Conservation (phyloP, 2,888 invertebrate species). For the Trypoxylon attenuatum region DNA sequence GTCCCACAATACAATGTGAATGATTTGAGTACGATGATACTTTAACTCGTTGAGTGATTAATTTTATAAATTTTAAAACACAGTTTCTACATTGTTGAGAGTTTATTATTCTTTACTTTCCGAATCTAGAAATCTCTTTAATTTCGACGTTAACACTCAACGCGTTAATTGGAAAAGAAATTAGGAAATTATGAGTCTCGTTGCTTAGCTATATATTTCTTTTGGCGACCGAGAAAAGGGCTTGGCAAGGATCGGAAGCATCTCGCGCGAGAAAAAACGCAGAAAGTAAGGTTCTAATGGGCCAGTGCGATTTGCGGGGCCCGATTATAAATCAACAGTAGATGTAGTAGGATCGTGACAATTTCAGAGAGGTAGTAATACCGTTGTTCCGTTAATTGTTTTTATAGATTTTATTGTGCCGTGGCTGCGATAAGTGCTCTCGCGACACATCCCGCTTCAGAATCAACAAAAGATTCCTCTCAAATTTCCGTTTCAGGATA, state of each 20-base stretch:
- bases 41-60: too few relatives aligned
- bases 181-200: too few relatives aligned
- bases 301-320: constrained; percentile 3
- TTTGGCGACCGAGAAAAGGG: neutral
- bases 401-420: constrained; percentile 72
- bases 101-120: too few relatives aligned
- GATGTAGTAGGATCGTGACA: constrained; percentile 63
- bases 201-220: too few relatives aligned
- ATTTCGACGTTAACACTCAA: neutral
- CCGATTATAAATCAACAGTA: constrained; percentile 58
- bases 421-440: constrained; percentile 62
- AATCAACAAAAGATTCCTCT: neutral
- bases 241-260: constrained; percentile 20
- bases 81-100: neutral
- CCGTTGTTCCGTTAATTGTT: constrained; percentile 73
- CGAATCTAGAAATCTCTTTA: neutral
- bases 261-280: constrained; percentile 3
- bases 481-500: too few relatives aligned
- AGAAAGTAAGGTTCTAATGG: constrained; percentile 21
- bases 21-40: too few relatives aligned
- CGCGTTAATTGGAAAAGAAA: too few relatives aligned
- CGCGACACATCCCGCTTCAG: constrained; percentile 17
- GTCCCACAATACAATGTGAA: too few relatives aligned
- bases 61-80: too few relatives aligned
- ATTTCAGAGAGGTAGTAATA: constrained; percentile 67